Conservation (phyloP, 64 coral and sea anemone species). For the Hydrozoanthus tunicans region DNA sequence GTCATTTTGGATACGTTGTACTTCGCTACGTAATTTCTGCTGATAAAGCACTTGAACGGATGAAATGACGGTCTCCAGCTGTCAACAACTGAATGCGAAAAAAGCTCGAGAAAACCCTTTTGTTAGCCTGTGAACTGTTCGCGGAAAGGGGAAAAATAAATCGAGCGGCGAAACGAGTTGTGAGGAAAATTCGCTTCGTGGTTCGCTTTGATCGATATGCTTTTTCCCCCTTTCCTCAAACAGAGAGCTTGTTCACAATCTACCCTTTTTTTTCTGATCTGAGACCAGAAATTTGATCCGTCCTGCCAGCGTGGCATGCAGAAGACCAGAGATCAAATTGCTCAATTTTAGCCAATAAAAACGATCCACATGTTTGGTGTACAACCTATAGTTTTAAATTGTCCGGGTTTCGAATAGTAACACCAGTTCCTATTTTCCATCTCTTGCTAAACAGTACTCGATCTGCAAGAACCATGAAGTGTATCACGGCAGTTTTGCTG, state of each 20-base stretch:
- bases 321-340: constrained; percentile 18
- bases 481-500: not conserved
- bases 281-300: constrained; percentile 33
- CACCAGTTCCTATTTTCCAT: not conserved
- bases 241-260: not conserved
- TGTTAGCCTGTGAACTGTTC: not conserved
- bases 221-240: too few species aligned
- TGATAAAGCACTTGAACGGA: not conserved
- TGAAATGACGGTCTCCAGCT: not conserved
- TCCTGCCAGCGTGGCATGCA: constrained; percentile 46
- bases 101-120: not conserved
- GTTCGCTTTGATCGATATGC: too few species aligned
- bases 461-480: constrained; percentile 3
- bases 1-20: constrained; percentile 18
- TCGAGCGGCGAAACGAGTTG: too few species aligned
- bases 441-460: not conserved
- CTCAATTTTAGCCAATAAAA: constrained; percentile 5
- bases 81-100: not conserved
- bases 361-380: not conserved
- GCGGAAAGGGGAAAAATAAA: too few species aligned
- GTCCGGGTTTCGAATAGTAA: not conserved
- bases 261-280: not conserved
- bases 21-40: not conserved
- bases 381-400: not conserved
- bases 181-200: too few species aligned